Conservation (phyloP, 2,113 vertebrate genomes). For the Megatriorchis doriae region DNA sequence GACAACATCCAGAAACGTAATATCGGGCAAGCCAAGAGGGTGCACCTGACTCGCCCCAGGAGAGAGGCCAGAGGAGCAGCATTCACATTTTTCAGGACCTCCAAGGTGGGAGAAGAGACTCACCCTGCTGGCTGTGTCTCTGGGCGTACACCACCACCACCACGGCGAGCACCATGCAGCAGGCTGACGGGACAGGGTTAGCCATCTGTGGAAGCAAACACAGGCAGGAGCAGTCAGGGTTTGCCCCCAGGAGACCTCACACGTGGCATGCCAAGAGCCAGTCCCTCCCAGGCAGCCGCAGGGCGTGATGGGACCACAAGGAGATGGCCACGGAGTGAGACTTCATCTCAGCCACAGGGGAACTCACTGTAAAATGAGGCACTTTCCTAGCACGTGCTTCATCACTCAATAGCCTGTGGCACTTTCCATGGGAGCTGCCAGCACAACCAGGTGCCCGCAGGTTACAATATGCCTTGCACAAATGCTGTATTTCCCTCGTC, state of each 20-base stretch:
- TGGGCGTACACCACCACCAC: conserved; percentile 89
- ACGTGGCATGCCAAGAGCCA: accelerated
- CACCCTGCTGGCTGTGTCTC: conserved; percentile 90
- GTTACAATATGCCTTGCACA: background rate
- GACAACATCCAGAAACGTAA: accelerated
- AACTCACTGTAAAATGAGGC: background rate
- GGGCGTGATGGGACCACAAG: accelerated
- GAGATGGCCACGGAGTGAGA: background rate
- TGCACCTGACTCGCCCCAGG: background rate
- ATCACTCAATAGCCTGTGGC: background rate
- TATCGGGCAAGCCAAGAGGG: background rate
- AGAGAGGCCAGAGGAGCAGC: background rate
- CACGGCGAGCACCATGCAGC: conserved; percentile 87
- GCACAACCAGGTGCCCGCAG: background rate
- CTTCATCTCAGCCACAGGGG: background rate
- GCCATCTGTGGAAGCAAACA: conserved; percentile 87
- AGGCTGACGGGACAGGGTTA: conserved; percentile 86
- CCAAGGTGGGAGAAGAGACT: conserved; percentile 58
- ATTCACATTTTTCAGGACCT: background rate
- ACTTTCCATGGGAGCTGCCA: background rate
- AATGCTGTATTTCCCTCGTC: background rate
- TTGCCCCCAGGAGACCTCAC: background rate
- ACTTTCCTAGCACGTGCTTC: accelerated
- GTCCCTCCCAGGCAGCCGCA: accelerated
- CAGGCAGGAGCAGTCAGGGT: conserved; percentile 32